Evolutionary conservation across 2,888 invertebrate species (phyloP), one percentile per base, ranked within the genome.

Genomic region (Phlogophora meticulosa): DNA sequence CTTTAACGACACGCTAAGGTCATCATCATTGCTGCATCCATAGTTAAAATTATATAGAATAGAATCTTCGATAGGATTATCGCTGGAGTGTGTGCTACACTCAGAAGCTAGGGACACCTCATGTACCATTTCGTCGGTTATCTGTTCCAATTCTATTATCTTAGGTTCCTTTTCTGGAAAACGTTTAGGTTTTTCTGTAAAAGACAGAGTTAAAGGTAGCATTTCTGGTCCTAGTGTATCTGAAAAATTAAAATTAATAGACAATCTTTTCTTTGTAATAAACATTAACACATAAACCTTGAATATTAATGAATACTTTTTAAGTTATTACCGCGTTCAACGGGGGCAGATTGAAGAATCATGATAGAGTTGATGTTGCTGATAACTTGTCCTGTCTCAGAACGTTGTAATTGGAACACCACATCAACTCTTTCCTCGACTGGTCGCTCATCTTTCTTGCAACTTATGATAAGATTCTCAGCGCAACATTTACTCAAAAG

Each of bases 301-400:
- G 38, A 13, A 22, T 10, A 7, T 28, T 28, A 28, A 5, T 28
- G 5, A 48, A 58, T 34, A 20, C 5, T 45, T 66, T 49, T 9
- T n/a, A 62, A 51, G 9, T 17, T 24, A 20, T 58, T 56, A 78
- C 69, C 87, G 56, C 64, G 51, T 64, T 74, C 57, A 28, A 69
- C 67, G 24, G 84, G 76, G 1, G 85, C 57, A n/a, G 86, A 79
- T 80, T 91, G 85, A 42, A 94, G 78, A 63, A 94, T 86, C 88
- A 92, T 87, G 24, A 93, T 87, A 0, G 94, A 92, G 72, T 87
- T 90, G 43, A 93, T 91, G 45, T 92, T 90, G 73, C 91, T 90
- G 34, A 90, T 83, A 2, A 92, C 87, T 17, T 91, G 88, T 4
- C 91, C 91, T 1, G 91, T 86, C 24, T 88, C 83, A 20, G 91